Evolutionary conservation across 1,140 invertebrate genomes (phyloP).

Genomic region (Magallana ariakensis): DNA sequence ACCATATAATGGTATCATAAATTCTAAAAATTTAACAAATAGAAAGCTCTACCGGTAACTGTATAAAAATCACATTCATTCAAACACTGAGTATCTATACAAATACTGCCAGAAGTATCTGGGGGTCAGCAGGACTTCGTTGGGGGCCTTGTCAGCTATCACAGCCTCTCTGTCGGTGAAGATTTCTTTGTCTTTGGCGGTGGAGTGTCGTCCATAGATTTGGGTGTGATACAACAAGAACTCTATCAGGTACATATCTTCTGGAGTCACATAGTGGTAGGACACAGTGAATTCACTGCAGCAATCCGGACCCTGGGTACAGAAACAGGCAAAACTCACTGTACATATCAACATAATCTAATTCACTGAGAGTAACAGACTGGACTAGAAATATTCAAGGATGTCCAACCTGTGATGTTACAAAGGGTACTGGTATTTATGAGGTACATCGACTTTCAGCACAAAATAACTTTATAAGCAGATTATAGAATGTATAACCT

Average conservation of each 20-base stretch:
- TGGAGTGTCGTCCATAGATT: constrained; percentile 51
- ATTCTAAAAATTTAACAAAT: too few species aligned
- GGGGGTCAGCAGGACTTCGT: constrained; percentile 18
- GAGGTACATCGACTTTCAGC: too few species aligned
- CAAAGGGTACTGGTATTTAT: too few species aligned
- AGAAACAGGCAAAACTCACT: too few species aligned
- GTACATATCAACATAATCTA: too few species aligned
- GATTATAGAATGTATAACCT: too few species aligned
- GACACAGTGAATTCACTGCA: constrained; percentile 61
- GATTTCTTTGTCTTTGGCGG: neutral
- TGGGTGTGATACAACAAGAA: constrained; percentile 57
- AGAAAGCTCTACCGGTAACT: too few species aligned
- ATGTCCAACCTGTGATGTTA: too few species aligned
- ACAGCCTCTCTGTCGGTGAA: constrained; percentile 16
- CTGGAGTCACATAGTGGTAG: constrained; percentile 58
- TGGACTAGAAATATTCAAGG: too few species aligned
- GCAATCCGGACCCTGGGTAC: constrained; percentile 55
- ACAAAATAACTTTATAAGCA: too few species aligned
- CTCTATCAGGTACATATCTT: constrained; percentile 58
- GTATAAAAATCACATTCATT: neutral
- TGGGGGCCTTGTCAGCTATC: constrained; percentile 7
- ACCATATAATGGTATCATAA: too few species aligned
- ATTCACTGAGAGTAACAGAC: too few species aligned
- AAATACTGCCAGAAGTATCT: constrained; percentile 23
- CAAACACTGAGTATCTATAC: neutral